These are phyloP conservation scores for Metallyticus violacea DNA, from an alignment of 2,888 invertebrate species.

Conservation along the genomic window DNA sequence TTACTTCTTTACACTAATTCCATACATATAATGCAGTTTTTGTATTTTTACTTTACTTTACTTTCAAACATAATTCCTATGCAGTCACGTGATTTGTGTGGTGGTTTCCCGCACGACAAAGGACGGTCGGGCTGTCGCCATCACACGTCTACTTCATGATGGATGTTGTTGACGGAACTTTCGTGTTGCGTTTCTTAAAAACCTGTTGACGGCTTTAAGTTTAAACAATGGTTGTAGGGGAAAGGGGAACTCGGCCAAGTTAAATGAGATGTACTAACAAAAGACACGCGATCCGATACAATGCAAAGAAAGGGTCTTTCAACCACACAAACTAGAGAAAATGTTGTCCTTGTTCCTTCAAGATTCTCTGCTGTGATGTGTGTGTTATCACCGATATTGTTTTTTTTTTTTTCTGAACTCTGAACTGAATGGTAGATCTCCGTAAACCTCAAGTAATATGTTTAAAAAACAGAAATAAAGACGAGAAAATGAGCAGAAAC, in stretches of 20 bases:
- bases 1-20: no score
- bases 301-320: not conserved
- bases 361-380: not conserved
- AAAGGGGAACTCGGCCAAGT: not conserved
- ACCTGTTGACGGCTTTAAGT: slow-evolving; percentile 16
- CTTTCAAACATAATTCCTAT: not conserved
- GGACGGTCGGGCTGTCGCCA: not conserved
- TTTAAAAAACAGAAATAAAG: no score
- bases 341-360: not conserved
- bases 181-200: slow-evolving; percentile 16
- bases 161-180: slow-evolving; percentile 19
- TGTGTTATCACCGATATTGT: not conserved
- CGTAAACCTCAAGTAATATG: no score
- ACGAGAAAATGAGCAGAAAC: no score
- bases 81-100: not conserved
- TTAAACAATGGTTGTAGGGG: not conserved
- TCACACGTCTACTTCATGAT: not conserved
- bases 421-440: no score
- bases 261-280: not conserved
- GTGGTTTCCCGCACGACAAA: not conserved
- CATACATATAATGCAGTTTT: no score
- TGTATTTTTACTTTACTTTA: no score
- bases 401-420: no score
- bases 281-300: not conserved
- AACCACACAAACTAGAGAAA: not conserved